Evolutionary conservation across 2,888 invertebrate species (phyloP).

Genomic region (Drosophila recens): DNA sequence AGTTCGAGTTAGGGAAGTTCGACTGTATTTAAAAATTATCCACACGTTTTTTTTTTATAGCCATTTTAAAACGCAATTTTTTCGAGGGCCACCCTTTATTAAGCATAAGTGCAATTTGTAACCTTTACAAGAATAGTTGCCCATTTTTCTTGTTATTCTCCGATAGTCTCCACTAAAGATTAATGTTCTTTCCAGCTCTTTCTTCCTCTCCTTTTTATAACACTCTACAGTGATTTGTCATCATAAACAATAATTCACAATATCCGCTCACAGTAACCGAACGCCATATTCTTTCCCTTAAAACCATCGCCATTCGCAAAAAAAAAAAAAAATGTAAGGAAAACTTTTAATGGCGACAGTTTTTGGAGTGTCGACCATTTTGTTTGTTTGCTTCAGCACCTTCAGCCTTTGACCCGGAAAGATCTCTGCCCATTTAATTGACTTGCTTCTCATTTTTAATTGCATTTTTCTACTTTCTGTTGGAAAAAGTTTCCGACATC

Average conservation of each 20-base stretch:
- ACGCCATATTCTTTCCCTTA: conserved; percentile 10
- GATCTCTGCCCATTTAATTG: conserved; percentile 47
- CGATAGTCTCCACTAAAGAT: conserved; percentile 47
- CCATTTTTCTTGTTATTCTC: not conserved
- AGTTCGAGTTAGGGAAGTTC: too few species aligned
- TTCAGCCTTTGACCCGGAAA: conserved; percentile 8
- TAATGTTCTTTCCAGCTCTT: conserved; percentile 38
- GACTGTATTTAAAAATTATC: too few species aligned
- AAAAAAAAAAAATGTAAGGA: conserved; percentile 2
- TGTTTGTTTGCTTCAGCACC: conserved; percentile 40
- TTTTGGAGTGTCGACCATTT: conserved; percentile 48
- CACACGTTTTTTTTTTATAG: too few species aligned
- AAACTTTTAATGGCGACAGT: conserved; percentile 52
- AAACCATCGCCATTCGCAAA: conserved; percentile 27
- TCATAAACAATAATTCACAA: conserved; percentile 67
- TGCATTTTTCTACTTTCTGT: conserved; percentile 37
- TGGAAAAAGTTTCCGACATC: conserved; percentile 20
- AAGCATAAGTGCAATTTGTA: not conserved
- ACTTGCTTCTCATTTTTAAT: conserved; percentile 62
- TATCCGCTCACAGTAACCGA: conserved; percentile 39
- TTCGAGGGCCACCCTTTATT: not conserved
- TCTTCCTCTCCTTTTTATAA: not conserved
- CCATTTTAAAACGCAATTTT: too few species aligned
- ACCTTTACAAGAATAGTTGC: not conserved
- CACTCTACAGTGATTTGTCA: conserved; percentile 55